Percentiles rank a stretch among this genome's conserved stretches.
These are phyloP conservation scores for Capreolus pygargus DNA, from an alignment of 2,113 vertebrate genomes.

Conservation along the genomic window DNA sequence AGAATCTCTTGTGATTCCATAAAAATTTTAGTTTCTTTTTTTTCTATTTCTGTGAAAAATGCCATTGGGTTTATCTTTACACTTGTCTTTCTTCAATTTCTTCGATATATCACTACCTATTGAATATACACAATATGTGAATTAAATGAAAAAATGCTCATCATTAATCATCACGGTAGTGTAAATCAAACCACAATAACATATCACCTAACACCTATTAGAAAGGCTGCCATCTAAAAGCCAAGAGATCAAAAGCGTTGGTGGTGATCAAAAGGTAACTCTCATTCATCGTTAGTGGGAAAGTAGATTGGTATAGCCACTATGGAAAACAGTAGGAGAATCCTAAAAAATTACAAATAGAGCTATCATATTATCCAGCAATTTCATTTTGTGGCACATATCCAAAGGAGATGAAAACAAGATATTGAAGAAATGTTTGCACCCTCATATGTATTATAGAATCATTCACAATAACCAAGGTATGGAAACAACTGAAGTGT, in stretches of 20 bases:
- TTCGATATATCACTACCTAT: background rate
- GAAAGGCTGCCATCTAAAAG: background rate
- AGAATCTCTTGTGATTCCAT: background rate
- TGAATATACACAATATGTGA: background rate
- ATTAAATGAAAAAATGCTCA: background rate
- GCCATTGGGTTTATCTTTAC: background rate
- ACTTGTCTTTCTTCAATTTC: background rate
- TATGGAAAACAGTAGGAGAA: background rate
- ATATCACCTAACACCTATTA: background rate
- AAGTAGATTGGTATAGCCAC: background rate
- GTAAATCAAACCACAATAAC: background rate
- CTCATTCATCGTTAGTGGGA: background rate
- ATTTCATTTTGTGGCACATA: background rate
- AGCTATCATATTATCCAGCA: background rate
- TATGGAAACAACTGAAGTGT: background rate
- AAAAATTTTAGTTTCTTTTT: background rate
- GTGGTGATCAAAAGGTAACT: background rate
- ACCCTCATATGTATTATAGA: background rate
- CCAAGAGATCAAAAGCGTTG: background rate
- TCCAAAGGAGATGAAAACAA: background rate
- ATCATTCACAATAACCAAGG: background rate
- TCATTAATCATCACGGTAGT: background rate
- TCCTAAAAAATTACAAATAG: background rate
- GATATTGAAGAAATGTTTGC: background rate
- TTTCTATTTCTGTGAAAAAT: background rate